Percentiles rank a stretch among this genome's conserved stretches.
These are phyloP conservation scores for Rhegmatorhina hoffmannsi DNA, from an alignment of 2,113 vertebrate species.

Conservation along the genomic window DNA sequence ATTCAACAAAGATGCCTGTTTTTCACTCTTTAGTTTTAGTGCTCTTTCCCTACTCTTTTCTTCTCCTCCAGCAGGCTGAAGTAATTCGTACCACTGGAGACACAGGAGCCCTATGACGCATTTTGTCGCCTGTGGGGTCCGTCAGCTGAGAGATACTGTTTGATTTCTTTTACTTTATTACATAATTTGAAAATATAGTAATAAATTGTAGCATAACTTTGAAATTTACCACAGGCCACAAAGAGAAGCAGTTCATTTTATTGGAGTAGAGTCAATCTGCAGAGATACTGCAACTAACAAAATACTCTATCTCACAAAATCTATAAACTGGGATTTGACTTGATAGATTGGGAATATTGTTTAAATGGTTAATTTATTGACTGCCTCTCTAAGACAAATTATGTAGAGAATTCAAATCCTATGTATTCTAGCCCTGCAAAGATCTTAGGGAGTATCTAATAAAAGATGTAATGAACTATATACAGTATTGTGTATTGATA, in stretches of 20 bases:
- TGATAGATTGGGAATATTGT: not conserved
- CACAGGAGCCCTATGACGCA: not conserved
- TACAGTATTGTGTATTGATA: not conserved
- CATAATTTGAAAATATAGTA: not conserved
- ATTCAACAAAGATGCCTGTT: not conserved
- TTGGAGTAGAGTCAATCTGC: not conserved
- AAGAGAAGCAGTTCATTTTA: not conserved
- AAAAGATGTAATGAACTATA: not conserved
- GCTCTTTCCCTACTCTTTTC: not conserved
- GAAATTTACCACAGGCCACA: not conserved
- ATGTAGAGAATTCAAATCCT: not conserved
- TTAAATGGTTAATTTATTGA: not conserved
- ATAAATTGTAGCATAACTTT: not conserved
- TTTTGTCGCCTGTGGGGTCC: constrained; percentile 16
- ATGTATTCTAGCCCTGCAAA: not conserved
- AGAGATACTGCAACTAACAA: not conserved
- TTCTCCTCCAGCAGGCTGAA: constrained; percentile 33
- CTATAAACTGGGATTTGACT: not conserved
- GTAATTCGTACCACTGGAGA: not conserved
- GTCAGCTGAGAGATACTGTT: not conserved
- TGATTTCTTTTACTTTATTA: not conserved
- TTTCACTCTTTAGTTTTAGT: not conserved
- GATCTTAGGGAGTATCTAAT: not conserved
- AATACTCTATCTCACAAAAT: not conserved
- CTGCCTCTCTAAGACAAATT: not conserved